Evolutionary conservation across 2,797 vertebrate species (phyloP).

Genomic region (Fundulus diaphanus): DNA sequence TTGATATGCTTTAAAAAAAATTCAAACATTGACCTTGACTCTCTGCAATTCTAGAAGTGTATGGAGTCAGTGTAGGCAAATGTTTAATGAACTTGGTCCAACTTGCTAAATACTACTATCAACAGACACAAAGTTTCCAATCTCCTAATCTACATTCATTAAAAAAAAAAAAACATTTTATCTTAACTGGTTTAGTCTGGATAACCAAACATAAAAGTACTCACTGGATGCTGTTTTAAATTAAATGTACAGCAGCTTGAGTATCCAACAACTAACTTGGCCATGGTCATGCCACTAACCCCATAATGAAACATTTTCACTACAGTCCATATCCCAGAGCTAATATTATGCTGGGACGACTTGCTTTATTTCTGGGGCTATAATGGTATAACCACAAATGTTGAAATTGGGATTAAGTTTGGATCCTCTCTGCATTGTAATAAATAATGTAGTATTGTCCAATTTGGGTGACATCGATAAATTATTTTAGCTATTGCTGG

Average conservation of each 20-base stretch:
- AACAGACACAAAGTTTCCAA: no score
- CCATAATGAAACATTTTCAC: not conserved
- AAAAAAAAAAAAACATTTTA: not conserved
- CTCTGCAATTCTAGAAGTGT: not conserved
- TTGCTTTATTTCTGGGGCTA: conserved; percentile 8
- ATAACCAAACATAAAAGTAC: not conserved
- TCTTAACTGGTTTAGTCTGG: not conserved
- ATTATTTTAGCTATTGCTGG: conserved; percentile 5
- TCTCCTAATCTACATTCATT: no score
- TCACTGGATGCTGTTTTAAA: not conserved
- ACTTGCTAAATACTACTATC: no score
- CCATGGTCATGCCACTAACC: not conserved
- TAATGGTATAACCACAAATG: not conserved
- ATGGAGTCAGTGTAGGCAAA: not conserved
- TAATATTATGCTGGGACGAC: not conserved
- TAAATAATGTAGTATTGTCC: conserved; percentile 5
- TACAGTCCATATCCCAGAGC: not conserved
- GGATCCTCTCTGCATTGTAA: conserved; percentile 11
- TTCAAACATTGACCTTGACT: not conserved
- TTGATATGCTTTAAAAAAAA: not conserved
- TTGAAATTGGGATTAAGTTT: conserved; percentile 10
- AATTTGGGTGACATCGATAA: conserved; percentile 10
- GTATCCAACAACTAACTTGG: not conserved
- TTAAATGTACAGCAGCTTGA: not conserved
- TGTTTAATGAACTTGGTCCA: not conserved